Evolutionary conservation across 2,888 invertebrate genomes (phyloP).

Genomic region (Microplitis manilae): DNA sequence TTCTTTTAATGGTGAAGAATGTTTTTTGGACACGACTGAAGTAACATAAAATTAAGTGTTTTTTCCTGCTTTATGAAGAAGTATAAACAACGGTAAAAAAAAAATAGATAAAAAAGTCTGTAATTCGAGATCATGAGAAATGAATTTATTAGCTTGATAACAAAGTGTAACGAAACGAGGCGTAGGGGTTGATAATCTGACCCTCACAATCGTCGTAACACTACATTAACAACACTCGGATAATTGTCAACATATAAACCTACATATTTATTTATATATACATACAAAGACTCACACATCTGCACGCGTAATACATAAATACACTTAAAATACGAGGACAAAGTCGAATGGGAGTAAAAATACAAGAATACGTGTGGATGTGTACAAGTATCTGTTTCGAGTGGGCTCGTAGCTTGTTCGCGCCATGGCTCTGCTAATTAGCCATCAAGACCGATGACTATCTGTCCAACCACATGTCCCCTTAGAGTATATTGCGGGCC

Average conservation of each 20-base stretch:
- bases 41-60: neutral
- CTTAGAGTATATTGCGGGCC: conserved; percentile 55
- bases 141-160: conserved; percentile 18
- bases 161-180: conserved; percentile 8
- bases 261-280: conserved; percentile 11
- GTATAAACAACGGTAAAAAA: neutral
- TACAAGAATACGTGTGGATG: neutral
- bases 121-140: neutral
- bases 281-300: neutral
- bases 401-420: conserved; percentile 59
- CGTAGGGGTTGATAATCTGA: conserved; percentile 15
- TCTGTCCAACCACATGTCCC: conserved; percentile 67
- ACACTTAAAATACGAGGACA: neutral
- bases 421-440: conserved; percentile 66
- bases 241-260: neutral
- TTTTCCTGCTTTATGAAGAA: neutral
- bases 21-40: neutral
- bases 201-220: conserved; percentile 5
- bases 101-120: neutral
- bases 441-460: conserved; percentile 66
- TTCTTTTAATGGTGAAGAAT: neutral
- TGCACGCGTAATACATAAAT: neutral
- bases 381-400: conserved; percentile 52
- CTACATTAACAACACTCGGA: conserved; percentile 6
- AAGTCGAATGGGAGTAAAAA: conserved; percentile 7